Conservation (phyloP, 2,888 invertebrate species). For the Pecten maximus region DNA sequence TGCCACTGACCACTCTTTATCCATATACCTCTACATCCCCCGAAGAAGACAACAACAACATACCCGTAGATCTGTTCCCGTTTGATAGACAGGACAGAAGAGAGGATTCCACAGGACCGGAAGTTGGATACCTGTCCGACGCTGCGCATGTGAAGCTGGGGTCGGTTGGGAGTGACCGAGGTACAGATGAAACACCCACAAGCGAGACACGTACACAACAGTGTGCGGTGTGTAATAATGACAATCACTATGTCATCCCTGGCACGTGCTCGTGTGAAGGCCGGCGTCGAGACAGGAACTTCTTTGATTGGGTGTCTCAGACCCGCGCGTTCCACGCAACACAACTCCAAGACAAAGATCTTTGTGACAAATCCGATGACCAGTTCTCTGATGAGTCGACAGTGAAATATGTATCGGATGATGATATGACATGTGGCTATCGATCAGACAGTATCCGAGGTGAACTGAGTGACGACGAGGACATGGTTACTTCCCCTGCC, state of each 20-base stretch:
- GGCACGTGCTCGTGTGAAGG: constrained; percentile 11
- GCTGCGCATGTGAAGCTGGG: background rate
- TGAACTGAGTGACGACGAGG: background rate
- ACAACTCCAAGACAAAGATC: constrained; percentile 22
- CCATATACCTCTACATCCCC: background rate
- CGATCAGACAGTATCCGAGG: background rate
- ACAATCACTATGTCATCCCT: background rate
- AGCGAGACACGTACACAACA: background rate
- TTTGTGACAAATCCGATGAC: constrained; percentile 22
- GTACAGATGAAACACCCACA: background rate
- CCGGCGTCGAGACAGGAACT: background rate
- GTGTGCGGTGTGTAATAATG: background rate
- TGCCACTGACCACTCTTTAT: background rate
- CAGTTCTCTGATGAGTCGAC: constrained; percentile 15
- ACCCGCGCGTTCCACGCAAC: background rate
- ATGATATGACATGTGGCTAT: constrained; percentile 16
- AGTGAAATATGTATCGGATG: constrained; percentile 5
- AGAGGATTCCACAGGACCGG: background rate
- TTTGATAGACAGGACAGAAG: background rate
- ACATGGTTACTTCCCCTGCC: background rate
- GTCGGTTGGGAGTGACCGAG: background rate
- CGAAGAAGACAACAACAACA: background rate
- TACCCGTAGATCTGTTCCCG: background rate
- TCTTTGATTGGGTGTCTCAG: constrained; percentile 25
- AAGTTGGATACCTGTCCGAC: background rate